Evolutionary conservation across 2,888 invertebrate species (phyloP).

Genomic region (Torymus tubicola): DNA sequence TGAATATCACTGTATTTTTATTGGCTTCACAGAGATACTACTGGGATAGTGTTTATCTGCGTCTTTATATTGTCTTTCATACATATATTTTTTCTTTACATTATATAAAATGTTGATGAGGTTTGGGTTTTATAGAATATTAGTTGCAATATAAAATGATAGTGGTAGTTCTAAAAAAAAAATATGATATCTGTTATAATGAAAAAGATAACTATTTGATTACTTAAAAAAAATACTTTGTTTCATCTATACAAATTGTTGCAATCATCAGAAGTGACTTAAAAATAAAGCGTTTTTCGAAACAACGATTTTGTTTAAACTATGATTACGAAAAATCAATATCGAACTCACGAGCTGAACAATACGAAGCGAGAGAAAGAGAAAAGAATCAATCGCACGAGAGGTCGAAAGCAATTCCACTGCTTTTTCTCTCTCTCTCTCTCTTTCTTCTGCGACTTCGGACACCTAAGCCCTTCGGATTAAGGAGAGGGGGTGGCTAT

Average conservation of each 20-base stretch:
- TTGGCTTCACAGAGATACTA: constrained; percentile 24
- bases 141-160: not conserved
- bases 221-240: too few species aligned
- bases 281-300: too few species aligned
- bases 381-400: constrained; percentile 4
- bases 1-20: constrained; percentile 52
- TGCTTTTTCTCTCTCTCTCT: too few species aligned
- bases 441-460: too few species aligned
- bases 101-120: constrained; percentile 1
- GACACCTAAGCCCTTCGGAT: not conserved
- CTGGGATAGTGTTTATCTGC: constrained; percentile 39
- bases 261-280: too few species aligned
- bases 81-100: too few species aligned
- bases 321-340: too few species aligned
- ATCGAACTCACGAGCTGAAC: not conserved
- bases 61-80: constrained; percentile 46
- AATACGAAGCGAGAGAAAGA: not conserved
- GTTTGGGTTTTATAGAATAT: not conserved
- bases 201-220: too few species aligned
- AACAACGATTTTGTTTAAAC: too few species aligned
- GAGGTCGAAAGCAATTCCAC: not conserved
- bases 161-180: not conserved
- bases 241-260: too few species aligned
- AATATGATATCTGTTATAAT: not conserved
- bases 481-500: constrained; percentile 15